Evolutionary conservation across 92 coral and sea anemone genomes (phyloP).

Genomic region (Bergia sp.): DNA sequence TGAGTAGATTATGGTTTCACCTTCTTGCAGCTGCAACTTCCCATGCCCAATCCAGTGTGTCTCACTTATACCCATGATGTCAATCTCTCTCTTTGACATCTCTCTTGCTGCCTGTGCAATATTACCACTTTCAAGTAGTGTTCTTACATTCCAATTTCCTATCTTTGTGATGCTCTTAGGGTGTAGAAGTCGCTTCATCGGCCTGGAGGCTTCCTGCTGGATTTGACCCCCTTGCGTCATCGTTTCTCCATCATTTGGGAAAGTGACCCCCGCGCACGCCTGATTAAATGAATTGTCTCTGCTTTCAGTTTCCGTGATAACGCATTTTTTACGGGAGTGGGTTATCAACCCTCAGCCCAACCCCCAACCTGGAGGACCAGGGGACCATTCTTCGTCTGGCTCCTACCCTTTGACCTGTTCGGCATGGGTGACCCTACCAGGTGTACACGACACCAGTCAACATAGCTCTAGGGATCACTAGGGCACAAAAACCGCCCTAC

Average conservation of each 20-base stretch:
- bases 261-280: constrained; percentile 38
- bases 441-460: no score
- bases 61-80: constrained; percentile 23
- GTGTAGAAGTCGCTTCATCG: constrained; percentile 43
- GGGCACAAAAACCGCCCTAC: no score
- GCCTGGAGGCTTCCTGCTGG: constrained; percentile 43
- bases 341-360: no score
- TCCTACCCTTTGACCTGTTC: no score
- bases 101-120: constrained; percentile 58
- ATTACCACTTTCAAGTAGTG: constrained; percentile 52
- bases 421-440: no score
- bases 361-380: no score
- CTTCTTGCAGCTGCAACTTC: constrained; percentile 22
- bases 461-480: no score
- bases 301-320: constrained; percentile 42
- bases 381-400: no score
- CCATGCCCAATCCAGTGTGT: constrained; percentile 20
- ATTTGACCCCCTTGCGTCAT: constrained; percentile 56
- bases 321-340: not conserved
- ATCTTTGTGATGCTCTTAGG: constrained; percentile 50
- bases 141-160: no score
- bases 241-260: constrained; percentile 33
- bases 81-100: constrained; percentile 21
- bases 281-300: constrained; percentile 38
- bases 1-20: constrained; percentile 31